Percentiles rank a stretch among this genome's conserved stretches.
These are phyloP conservation scores for Schrankia costaestrigalis DNA, from an alignment of 2,888 invertebrate species.

Conservation along the genomic window DNA sequence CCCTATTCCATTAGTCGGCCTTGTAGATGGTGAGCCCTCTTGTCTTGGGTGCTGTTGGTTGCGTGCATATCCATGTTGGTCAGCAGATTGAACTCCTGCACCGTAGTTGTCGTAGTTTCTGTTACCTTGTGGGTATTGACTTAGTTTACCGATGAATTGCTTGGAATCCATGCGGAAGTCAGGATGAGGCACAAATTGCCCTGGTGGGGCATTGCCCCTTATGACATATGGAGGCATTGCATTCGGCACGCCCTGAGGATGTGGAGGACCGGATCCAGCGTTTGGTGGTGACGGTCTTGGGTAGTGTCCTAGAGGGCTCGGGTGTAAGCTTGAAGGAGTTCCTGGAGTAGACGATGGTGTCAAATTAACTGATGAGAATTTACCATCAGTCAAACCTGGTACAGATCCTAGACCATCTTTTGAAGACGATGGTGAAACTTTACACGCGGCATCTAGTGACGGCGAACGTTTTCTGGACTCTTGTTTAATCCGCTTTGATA, in stretches of 20 bases:
- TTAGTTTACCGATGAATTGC: constrained; percentile 70
- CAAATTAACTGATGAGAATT: constrained; percentile 82
- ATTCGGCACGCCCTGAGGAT: constrained; percentile 81
- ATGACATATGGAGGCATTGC: constrained; percentile 81
- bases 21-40: constrained; percentile 58
- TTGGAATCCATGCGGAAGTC: constrained; percentile 77
- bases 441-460: constrained; percentile 69
- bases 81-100: constrained; percentile 55
- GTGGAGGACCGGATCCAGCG: constrained; percentile 80
- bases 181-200: constrained; percentile 73
- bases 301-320: constrained; percentile 84
- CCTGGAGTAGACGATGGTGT: constrained; percentile 84
- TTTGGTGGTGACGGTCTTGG: constrained; percentile 86
- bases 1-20: constrained; percentile 64
- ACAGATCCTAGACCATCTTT: constrained; percentile 73
- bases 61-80: constrained; percentile 73
- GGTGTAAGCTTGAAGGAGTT: constrained; percentile 82
- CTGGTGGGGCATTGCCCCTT: constrained; percentile 74
- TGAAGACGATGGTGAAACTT: constrained; percentile 78
- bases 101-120: constrained; percentile 64
- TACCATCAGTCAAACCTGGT: constrained; percentile 75
- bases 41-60: constrained; percentile 60
- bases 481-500: constrained; percentile 77
- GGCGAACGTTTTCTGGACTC: constrained; percentile 81
- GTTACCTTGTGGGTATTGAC: constrained; percentile 69